Evolutionary conservation across 2,888 invertebrate genomes (phyloP).

Genomic region (Polydrusus cervinus): DNA sequence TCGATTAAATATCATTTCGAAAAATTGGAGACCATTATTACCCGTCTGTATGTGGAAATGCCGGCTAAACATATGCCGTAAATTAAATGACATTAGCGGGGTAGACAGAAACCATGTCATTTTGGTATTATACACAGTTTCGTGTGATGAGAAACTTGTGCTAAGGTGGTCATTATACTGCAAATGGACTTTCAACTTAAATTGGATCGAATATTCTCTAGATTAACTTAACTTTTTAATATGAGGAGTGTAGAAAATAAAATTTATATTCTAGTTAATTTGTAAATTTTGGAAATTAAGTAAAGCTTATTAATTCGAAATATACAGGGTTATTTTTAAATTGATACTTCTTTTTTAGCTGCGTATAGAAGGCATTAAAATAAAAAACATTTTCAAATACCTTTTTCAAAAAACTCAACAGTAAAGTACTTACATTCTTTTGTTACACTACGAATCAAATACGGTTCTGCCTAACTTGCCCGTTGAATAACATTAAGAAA

Average conservation of each 20-base stretch:
- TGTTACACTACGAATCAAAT: no score
- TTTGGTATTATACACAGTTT: conserved; percentile 58
- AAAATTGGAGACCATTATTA: conserved; percentile 48
- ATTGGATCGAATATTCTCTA: conserved; percentile 22
- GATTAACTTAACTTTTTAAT: conserved; percentile 12
- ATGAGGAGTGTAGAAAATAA: neutral
- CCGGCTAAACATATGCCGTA: conserved; percentile 66
- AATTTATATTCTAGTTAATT: neutral
- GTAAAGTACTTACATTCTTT: no score
- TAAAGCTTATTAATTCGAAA: no score
- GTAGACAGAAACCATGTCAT: conserved; percentile 63
- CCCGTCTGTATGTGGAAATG: conserved; percentile 48
- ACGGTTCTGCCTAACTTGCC: no score
- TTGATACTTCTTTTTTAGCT: no score
- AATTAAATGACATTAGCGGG: conserved; percentile 68
- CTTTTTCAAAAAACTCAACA: no score
- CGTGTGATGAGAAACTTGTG: conserved; percentile 43
- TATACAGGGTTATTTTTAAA: no score
- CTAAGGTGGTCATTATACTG: conserved; percentile 39
- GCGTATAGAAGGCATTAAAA: no score
- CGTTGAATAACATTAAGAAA: no score
- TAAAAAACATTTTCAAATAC: no score
- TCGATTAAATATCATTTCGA: conserved; percentile 57
- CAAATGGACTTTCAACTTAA: conserved; percentile 34
- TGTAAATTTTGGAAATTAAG: no score